These are phyloP conservation scores for Brachypteracias leptosomus DNA, from an alignment of 2,113 vertebrate genomes.

Conservation along the genomic window DNA sequence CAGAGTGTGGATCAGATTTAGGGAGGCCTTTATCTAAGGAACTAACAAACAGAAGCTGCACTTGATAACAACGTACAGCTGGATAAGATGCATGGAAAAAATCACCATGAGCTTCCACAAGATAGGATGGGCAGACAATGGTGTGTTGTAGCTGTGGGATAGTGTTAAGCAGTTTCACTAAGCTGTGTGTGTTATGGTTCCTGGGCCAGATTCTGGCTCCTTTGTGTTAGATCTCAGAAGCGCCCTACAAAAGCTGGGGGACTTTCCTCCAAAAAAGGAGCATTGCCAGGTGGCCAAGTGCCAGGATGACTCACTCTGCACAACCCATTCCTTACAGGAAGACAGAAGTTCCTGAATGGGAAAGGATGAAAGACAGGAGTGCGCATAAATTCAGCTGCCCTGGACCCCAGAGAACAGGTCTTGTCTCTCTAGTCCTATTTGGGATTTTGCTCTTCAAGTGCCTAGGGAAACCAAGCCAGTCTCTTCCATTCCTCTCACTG, in stretches of 20 bases:
- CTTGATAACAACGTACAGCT: constrained; percentile 42
- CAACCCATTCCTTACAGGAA: constrained; percentile 50
- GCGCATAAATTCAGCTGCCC: background rate
- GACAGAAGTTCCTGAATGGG: constrained; percentile 58
- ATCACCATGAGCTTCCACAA: constrained; percentile 56
- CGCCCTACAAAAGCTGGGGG: background rate
- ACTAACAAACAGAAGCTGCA: constrained; percentile 64
- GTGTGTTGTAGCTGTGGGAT: constrained; percentile 17
- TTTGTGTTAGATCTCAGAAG: constrained; percentile 49
- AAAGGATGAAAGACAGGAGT: constrained; percentile 41
- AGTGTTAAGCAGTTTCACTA: constrained; percentile 19
- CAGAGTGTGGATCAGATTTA: constrained; percentile 17
- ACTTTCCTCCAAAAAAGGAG: constrained; percentile 33
- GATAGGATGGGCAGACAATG: constrained; percentile 55
- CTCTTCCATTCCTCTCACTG: background rate
- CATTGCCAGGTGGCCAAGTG: constrained; percentile 1
- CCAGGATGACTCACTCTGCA: constrained; percentile 49
- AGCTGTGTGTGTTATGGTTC: background rate
- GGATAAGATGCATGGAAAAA: constrained; percentile 66
- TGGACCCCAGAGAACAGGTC: background rate
- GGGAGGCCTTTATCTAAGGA: constrained; percentile 55
- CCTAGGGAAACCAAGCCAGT: background rate
- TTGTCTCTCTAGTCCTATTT: background rate
- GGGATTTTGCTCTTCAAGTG: background rate
- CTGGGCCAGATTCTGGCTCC: background rate